These are phyloP conservation scores for Zootermopsis nevadensis DNA, from an alignment of 2,888 invertebrate species.

Conservation along the genomic window DNA sequence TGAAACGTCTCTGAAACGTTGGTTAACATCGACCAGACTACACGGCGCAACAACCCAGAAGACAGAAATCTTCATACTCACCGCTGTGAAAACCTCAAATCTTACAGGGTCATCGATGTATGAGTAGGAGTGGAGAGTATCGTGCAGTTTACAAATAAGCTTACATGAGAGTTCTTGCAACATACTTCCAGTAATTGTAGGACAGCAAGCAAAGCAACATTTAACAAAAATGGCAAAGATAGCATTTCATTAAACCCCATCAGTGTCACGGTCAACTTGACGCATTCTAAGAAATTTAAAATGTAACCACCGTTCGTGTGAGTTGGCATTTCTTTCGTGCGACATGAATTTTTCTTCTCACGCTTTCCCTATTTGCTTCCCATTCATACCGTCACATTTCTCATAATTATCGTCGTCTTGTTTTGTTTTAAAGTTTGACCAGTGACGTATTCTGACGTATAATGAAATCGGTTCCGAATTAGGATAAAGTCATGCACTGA, in stretches of 20 bases:
- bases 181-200: no score
- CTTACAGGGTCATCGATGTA: no score
- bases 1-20: no score
- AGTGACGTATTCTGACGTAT: background rate
- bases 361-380: slow-evolving; percentile 2
- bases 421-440: background rate
- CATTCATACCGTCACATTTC: background rate
- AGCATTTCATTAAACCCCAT: background rate
- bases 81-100: no score
- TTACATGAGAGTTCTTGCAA: no score
- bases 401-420: slow-evolving; percentile 8
- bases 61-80: no score
- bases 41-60: no score
- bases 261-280: background rate
- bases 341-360: background rate
- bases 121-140: no score
- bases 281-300: background rate
- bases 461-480: background rate
- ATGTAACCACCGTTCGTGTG: background rate
- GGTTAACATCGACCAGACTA: no score
- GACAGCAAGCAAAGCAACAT: background rate
- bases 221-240: background rate
- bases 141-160: no score
- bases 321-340: background rate
- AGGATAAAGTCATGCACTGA: background rate